phyloP scores from a whole-genome alignment of 2,113 vertebrate genomes.

The Neolamprologus sp. region DNA sequence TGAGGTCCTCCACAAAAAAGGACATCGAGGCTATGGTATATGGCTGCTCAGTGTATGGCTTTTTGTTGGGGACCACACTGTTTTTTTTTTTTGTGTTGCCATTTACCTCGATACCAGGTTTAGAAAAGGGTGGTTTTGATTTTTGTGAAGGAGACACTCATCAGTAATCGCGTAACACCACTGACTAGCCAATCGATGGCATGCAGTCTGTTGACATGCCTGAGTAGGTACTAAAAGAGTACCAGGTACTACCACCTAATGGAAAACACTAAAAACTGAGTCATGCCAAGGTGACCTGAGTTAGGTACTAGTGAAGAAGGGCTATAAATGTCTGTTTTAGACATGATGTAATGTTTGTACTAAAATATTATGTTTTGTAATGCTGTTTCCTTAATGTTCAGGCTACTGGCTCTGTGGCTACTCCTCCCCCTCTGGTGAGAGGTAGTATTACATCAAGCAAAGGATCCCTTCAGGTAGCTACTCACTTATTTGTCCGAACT shows the following conservation, averaged over 20 bases:
- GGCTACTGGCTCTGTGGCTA: constrained; percentile 78
- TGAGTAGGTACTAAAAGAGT: not conserved
- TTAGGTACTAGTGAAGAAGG: not conserved
- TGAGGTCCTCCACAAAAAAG: not conserved
- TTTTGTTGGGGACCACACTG: not conserved
- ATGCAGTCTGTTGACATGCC: not conserved
- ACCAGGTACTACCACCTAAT: not conserved
- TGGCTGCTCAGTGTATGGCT: not conserved
- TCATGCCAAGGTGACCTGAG: not conserved
- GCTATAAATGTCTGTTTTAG: not conserved
- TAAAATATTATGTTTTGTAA: not conserved
- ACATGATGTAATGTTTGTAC: not conserved
- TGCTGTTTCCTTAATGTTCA: constrained; percentile 30
- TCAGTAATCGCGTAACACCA: fast-evolving
- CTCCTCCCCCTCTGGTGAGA: constrained; percentile 87
- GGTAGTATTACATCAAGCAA: constrained; percentile 83
- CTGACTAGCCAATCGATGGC: not conserved
- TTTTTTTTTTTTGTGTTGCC: not conserved
- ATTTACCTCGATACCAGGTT: not conserved
- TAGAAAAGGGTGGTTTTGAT: not conserved
- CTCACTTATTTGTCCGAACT: no score
- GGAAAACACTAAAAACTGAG: not conserved
- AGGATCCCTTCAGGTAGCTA: constrained; percentile 81
- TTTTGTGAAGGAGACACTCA: not conserved
- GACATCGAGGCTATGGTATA: not conserved